Evolutionary conservation across 2,888 invertebrate genomes (phyloP), one percentile per base, ranked within the genome.

Genomic region (Philopedon plagiatum): DNA sequence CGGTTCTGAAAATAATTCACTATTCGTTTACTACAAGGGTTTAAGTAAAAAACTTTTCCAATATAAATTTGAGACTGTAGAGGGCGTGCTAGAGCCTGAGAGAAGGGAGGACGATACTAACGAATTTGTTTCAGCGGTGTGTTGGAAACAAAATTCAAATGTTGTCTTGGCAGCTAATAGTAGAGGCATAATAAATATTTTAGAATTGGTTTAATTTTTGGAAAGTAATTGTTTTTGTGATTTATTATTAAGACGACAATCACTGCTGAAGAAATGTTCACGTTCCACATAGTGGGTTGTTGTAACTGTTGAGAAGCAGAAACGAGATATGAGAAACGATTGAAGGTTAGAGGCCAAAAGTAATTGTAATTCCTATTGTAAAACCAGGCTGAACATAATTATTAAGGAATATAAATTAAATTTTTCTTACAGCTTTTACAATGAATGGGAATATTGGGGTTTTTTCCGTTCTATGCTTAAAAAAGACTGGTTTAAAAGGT

Each of bases 111-210:
- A 95, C 80, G 96, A 96, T 82, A 90, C 93, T 1, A 94, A 93
- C 77, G 97, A 97, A 86, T 97, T 97, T 87, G 97, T 98, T 57
- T 97, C 97, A 11, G 97, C 97, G 0, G 97, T 98, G 5, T 96
- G 96, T 83, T 98, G 97, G 97, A 90, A 94, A 76, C 92, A 93
- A 84, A 90, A 92, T 78, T 92, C 94, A 21, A 93, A 93, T 84
- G 93, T 95, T 73, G 92, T 96, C 23, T 91, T 97, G 13, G 96
- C 97, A 51, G 97, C 97, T 62, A 97, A 97, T 86, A 96, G 96
- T 83, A 96, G 96, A 86, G 97, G 97, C 60, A 93, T 93, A 78
- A 96, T 97, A 80, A 97, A 97, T 86, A 93, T 97, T 81, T 86
- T 95, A 69, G 94, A 94, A 85, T 86, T 94, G 57, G 89, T 93